phyloP scores from a whole-genome alignment of 2,888 invertebrate genomes.

The Hartigia nigra region DNA sequence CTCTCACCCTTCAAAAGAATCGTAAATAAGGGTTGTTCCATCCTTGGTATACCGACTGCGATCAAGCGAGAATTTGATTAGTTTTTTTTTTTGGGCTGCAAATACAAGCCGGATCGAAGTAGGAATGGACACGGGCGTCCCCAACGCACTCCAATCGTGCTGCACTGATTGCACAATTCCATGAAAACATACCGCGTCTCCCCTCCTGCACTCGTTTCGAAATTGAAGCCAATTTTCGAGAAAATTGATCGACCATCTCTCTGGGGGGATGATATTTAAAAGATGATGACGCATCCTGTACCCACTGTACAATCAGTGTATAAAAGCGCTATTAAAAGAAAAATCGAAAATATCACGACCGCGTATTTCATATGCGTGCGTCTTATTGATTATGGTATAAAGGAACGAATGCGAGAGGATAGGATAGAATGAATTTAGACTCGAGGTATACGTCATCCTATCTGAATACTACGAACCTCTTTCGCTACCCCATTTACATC shows the following conservation, averaged over 20 bases:
- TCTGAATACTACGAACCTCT: not conserved
- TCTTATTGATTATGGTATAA: not conserved
- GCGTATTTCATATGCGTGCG: not conserved
- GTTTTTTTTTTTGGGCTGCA: conserved; percentile 4
- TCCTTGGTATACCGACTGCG: conserved; percentile 39
- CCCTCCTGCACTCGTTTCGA: conserved; percentile 7
- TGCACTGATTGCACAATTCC: conserved; percentile 32
- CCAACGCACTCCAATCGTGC: conserved; percentile 21
- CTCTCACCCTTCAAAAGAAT: conserved; percentile 43
- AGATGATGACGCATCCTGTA: not conserved
- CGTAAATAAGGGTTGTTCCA: conserved; percentile 51
- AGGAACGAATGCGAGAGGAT: not conserved
- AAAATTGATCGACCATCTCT: not conserved
- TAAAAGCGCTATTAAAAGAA: not conserved
- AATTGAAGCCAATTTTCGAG: not conserved
- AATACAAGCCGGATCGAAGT: not conserved
- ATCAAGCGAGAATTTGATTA: conserved; percentile 55
- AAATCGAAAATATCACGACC: not conserved
- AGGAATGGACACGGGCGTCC: not conserved
- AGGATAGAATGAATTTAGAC: not conserved
- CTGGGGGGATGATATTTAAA: not conserved
- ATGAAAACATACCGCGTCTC: conserved; percentile 1
- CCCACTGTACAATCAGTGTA: not conserved
- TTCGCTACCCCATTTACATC: not conserved
- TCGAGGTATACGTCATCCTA: not conserved